Evolutionary conservation across 2,888 invertebrate genomes (phyloP).

Genomic region (Oscheius onirici): DNA sequence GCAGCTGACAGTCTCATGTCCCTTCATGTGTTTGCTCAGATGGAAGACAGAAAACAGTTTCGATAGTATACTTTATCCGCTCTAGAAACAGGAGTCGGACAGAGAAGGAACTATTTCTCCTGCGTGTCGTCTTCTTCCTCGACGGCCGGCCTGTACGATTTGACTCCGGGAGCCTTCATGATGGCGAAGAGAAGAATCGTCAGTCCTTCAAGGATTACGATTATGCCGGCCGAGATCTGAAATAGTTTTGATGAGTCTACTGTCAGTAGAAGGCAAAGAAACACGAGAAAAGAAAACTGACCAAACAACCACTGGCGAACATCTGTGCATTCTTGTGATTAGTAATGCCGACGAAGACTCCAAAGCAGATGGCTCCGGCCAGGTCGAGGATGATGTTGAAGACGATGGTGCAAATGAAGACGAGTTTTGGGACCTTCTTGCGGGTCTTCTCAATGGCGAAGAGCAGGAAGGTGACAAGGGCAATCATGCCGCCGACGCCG

Average conservation of each 20-base stretch:
- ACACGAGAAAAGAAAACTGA: background rate
- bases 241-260: background rate
- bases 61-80: too few species aligned
- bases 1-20: too few species aligned
- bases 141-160: background rate
- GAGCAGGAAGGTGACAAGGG: background rate
- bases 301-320: slow-evolving; percentile 6
- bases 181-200: background rate
- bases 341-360: background rate
- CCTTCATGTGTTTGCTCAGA: background rate
- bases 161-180: slow-evolving; percentile 13
- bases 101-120: background rate
- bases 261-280: background rate
- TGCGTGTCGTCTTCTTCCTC: background rate
- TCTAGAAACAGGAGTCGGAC: too few species aligned
- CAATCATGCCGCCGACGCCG: background rate
- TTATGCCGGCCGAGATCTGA: background rate
- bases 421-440: slow-evolving; percentile 11
- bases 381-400: slow-evolving; percentile 12
- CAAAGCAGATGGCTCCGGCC: background rate
- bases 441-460: slow-evolving; percentile 6
- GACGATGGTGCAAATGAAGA: slow-evolving; percentile 8
- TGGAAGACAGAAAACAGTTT: background rate
- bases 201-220: background rate
- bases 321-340: background rate